Evolutionary conservation across 1,140 invertebrate species (phyloP), one percentile per base, ranked within the genome.

Genomic region (Drosophila varians): DNA sequence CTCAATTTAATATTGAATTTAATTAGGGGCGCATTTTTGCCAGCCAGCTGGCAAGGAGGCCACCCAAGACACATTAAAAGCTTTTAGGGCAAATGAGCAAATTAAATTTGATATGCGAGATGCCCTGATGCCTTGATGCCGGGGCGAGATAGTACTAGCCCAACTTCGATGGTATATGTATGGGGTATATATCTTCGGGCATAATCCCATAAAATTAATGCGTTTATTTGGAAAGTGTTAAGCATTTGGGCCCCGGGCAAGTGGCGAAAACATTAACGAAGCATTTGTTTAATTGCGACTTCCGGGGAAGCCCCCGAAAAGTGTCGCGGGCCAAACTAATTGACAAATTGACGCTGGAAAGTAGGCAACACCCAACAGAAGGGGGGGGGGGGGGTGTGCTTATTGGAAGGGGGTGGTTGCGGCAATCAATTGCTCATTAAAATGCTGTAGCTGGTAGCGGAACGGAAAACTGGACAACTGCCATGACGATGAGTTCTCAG

Each of bases 1-100:
- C 83, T 88, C 83, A 88, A 88, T 88, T 88, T 88, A 88, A 88
- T 88, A 88, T 88, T 88, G 83, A 88, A 88, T 88, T 88, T 88
- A 88, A 88, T 88, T 88, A 82, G 83, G 80, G 71, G 83, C 77
- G 70, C 82, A 87, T 87, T 87, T 87, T 77, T 82, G 60, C 77
- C 66, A 71, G 79, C 36, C 36, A 12, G 4, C 36, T 38, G 5
- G 12, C 16, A 18, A 11, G 25, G 7, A n/a, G 14, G 54, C 45
- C 78, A 83, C 62, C 80, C 62, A 82, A 70, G 74, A 66, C 69
- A 86, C 80, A 87, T 79, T 86, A 86, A 86, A 86, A 86, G 80
- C 80, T 86, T 84, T 86, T 87, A 86, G 82, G 82, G 82, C 76
- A 86, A 86, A 87, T 86, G 82, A 87, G 82, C 82, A 86, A 86